A percentile compares a stretch with the other conserved stretches of the same genome.
These are phyloP conservation scores for Triops cancriformis DNA, from an alignment of 1,140 invertebrate genomes.

Conservation along the genomic window DNA sequence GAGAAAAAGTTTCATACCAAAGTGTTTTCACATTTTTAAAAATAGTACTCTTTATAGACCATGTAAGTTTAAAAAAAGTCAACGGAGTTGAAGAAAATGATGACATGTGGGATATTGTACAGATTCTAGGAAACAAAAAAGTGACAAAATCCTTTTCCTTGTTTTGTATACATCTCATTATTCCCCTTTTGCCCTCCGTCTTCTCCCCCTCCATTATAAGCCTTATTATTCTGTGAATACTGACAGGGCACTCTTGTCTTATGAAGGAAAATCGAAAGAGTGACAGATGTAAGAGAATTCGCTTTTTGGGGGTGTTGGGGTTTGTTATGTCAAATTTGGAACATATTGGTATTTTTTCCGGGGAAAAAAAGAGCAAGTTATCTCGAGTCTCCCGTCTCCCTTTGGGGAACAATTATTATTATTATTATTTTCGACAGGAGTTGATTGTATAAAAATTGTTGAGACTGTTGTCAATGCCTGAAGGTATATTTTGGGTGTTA, in stretches of 20 bases:
- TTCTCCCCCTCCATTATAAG: background rate
- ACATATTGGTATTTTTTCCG: too few relatives aligned
- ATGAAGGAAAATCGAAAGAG: background rate
- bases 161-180: slow-evolving; percentile 11
- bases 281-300: background rate
- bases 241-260: background rate
- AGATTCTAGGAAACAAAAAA: background rate
- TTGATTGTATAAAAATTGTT: background rate
- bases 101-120: background rate
- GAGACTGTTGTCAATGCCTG: background rate
- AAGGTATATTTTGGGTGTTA: background rate
- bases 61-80: background rate
- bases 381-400: background rate
- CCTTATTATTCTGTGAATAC: slow-evolving; percentile 7
- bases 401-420: background rate
- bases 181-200: background rate
- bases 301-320: background rate
- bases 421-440: background rate
- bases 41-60: background rate
- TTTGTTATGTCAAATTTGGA: background rate
- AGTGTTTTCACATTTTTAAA: slow-evolving; percentile 6
- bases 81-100: background rate
- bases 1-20: slow-evolving; percentile 10
- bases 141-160: background rate
- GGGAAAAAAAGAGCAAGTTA: background rate